Base-by-base conservation (phyloP, 1,140 invertebrate species). In the Drosophila ercepeae region DNA sequence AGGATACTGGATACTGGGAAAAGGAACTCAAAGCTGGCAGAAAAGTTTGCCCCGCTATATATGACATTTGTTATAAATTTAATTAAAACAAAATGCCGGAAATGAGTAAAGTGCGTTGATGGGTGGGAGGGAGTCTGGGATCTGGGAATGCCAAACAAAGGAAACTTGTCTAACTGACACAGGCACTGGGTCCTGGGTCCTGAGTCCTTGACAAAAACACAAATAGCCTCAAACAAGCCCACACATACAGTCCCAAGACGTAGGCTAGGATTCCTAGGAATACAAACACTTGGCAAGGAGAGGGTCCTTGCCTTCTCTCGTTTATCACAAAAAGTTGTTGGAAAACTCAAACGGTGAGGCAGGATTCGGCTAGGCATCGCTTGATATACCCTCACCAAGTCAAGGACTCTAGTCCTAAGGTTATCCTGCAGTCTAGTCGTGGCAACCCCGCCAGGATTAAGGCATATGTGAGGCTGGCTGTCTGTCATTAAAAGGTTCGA, bases 51-150 rank as follows among this genome's bases (percentile, higher is more conserved):
- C 18, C 16, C 14, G n/a, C n/a, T n/a, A n/a, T 44, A 49, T 57
- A 77, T 77, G 78, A 81, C 78, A 81, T 81, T 78, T 83, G 78
- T 69, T 77, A 77, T 81, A 83, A 83, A 81, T 81, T 81, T 81
- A 81, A 83, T 81, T 81, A 83, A 81, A 83, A 78, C 50, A 73
- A 83, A 83, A 83, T 81, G 57, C 73, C 78, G 74, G 73, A 81
- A 83, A 78, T 82, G 70, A 78, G 72, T 81, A 48, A 77, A 77
- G 52, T 63, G 46, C 57, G 36, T 2, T 0, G 8, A 42, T 6
- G 16, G 8, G 18, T 8, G 4, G 2, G n/a, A n/a, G n/a, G n/a
- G n/a, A n/a, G n/a, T n/a, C n/a, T n/a, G n/a, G 2, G 6, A 13
- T n/a, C n/a, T 34, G 14, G 6, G 25, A 21, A 51, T 69, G 75